These are phyloP conservation scores for Ectropis grisescens DNA, from an alignment of 1,140 invertebrate species.

Conservation along the genomic window DNA sequence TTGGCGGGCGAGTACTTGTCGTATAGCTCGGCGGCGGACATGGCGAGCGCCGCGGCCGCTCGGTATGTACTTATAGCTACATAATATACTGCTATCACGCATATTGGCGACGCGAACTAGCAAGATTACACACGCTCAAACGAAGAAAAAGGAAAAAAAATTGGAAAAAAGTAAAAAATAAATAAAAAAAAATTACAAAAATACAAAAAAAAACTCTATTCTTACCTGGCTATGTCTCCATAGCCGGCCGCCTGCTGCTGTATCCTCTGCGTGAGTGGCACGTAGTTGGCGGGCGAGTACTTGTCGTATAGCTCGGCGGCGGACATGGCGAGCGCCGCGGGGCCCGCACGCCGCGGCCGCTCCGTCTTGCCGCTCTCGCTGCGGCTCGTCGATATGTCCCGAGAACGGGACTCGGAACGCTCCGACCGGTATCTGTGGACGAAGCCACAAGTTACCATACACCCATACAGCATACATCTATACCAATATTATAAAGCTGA, in stretches of 20 bases:
- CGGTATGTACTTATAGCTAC: no score
- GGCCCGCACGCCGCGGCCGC: no score
- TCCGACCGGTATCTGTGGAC: constrained; percentile 52
- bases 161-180: no score
- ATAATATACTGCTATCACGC: no score
- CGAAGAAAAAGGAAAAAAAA: no score
- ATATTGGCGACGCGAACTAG: no score
- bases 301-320: constrained; percentile 73
- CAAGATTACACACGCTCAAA: no score
- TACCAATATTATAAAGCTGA: no score
- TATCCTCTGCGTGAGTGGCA: constrained; percentile 71
- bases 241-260: constrained; percentile 43
- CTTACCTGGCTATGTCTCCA: constrained; percentile 51
- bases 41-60: constrained; percentile 39
- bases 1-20: constrained; percentile 75
- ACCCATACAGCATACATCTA: no score
- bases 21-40: constrained; percentile 72
- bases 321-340: constrained; percentile 51
- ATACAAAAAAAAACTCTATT: no score
- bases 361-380: constrained; percentile 52
- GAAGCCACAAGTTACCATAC: no score
- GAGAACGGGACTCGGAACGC: constrained; percentile 43
- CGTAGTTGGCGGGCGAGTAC: constrained; percentile 75
- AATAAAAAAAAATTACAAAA: no score
- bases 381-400: constrained; percentile 53